Conservation (phyloP, 1,140 invertebrate genomes). For the Scaptomyza hsui region DNA sequence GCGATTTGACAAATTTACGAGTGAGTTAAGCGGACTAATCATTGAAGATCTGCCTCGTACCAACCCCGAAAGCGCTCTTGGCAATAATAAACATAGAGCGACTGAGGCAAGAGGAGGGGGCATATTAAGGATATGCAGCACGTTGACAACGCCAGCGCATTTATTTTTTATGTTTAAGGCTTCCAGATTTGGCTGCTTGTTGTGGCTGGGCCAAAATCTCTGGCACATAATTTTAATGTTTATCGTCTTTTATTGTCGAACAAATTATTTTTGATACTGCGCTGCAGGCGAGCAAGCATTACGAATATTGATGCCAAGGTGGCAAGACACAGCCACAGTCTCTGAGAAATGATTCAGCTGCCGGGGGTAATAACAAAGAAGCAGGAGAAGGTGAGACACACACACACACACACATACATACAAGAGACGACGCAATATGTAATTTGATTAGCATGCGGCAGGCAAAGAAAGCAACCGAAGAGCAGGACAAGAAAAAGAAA, state of each 20-base stretch:
- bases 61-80: constrained; percentile 35
- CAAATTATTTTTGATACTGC: constrained; percentile 83
- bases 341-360: constrained; percentile 75
- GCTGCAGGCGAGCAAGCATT: constrained; percentile 68
- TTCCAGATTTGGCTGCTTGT: constrained; percentile 15
- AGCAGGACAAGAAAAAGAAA: constrained; percentile 25
- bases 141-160: constrained; percentile 48
- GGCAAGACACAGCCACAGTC: constrained; percentile 22
- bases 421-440: constrained; percentile 47
- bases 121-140: constrained; percentile 42
- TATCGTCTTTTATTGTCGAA: constrained; percentile 84
- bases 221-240: constrained; percentile 83
- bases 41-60: constrained; percentile 52
- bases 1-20: constrained; percentile 82
- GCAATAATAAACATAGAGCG: constrained; percentile 56
- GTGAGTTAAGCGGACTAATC: constrained; percentile 77
- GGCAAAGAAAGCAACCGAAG: constrained; percentile 11
- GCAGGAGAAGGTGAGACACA: constrained; percentile 11
- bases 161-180: constrained; percentile 39
- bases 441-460: constrained; percentile 79
- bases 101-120: constrained; percentile 15
- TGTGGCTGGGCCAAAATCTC: constrained; percentile 47
- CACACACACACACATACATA: constrained; percentile 36
- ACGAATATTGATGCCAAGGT: constrained; percentile 53
- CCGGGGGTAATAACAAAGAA: constrained; percentile 41